Evolutionary conservation across 2,797 vertebrate species (phyloP).

Genomic region (Botia almorhae): DNA sequence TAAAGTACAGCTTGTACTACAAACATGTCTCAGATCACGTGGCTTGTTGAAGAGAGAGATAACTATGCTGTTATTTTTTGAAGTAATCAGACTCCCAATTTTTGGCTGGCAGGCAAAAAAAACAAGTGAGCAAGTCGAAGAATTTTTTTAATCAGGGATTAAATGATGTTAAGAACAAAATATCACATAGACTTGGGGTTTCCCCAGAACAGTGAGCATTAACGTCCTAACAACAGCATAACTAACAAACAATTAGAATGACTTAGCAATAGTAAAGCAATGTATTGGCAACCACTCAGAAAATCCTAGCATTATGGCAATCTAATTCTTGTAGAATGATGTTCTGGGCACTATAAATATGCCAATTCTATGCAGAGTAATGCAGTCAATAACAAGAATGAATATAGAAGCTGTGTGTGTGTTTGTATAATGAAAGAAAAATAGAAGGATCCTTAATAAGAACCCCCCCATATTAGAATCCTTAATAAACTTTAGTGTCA

Average conservation of each 20-base stretch:
- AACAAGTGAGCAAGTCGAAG: too few species aligned
- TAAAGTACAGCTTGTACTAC: background rate
- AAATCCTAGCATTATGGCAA: background rate
- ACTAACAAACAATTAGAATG: background rate
- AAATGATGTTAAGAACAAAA: too few species aligned
- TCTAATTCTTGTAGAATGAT: too few species aligned
- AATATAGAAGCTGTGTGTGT: background rate
- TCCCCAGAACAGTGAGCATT: too few species aligned
- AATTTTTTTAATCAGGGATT: too few species aligned
- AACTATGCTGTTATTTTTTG: background rate
- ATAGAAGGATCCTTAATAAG: too few species aligned
- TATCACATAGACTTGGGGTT: too few species aligned
- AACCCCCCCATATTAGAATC: too few species aligned
- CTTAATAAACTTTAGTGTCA: background rate
- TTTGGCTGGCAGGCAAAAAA: too few species aligned
- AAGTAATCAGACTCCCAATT: background rate
- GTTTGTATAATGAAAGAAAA: background rate
- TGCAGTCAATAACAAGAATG: background rate
- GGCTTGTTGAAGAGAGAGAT: background rate
- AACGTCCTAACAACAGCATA: background rate
- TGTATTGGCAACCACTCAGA: background rate
- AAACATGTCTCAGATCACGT: background rate
- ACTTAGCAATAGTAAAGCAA: background rate
- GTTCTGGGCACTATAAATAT: too few species aligned
- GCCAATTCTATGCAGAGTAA: too few species aligned